phyloP scores from a whole-genome alignment of 2,888 invertebrate species.

The Drosophila anomalipes region DNA sequence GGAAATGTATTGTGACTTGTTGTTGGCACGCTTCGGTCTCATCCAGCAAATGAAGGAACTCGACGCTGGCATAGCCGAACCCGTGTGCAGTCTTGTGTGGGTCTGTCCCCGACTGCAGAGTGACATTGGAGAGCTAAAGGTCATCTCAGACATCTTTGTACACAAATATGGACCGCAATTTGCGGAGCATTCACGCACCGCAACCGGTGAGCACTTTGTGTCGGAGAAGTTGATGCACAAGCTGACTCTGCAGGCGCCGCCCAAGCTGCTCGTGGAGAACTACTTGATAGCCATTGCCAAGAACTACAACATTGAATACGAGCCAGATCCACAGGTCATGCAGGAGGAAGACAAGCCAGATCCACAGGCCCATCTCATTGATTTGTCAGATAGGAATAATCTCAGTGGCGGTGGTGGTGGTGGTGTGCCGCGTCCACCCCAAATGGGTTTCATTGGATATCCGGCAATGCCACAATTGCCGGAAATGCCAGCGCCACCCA shows the following conservation, averaged over 20 bases:
- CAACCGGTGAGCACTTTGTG: constrained; percentile 94
- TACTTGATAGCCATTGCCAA: constrained; percentile 97
- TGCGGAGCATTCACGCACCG: constrained; percentile 94
- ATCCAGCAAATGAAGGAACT: constrained; percentile 98
- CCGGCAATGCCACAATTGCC: constrained; percentile 90
- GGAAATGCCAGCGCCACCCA: constrained; percentile 86
- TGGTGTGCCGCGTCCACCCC: constrained; percentile 87
- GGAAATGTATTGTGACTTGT: constrained; percentile 99
- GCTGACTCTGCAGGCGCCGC: constrained; percentile 96
- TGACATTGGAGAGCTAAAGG: constrained; percentile 91
- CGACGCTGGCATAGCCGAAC: constrained; percentile 97
- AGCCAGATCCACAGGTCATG: constrained; percentile 97
- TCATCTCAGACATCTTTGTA: constrained; percentile 94
- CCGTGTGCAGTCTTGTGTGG: constrained; percentile 97
- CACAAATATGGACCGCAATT: constrained; percentile 96
- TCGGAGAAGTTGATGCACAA: constrained; percentile 97
- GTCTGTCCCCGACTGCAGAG: constrained; percentile 96
- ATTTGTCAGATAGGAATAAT: constrained; percentile 88
- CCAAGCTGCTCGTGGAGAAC: constrained; percentile 97
- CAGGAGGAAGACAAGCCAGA: constrained; percentile 87
- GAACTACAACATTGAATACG: constrained; percentile 97
- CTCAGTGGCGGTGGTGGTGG: constrained; percentile 86
- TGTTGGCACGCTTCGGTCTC: constrained; percentile 97
- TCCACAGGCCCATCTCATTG: constrained; percentile 88
- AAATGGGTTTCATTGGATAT: constrained; percentile 93